Evolutionary conservation across 2,888 invertebrate species (phyloP), one percentile per base, ranked within the genome.

Genomic region (Mantis religiosa): DNA sequence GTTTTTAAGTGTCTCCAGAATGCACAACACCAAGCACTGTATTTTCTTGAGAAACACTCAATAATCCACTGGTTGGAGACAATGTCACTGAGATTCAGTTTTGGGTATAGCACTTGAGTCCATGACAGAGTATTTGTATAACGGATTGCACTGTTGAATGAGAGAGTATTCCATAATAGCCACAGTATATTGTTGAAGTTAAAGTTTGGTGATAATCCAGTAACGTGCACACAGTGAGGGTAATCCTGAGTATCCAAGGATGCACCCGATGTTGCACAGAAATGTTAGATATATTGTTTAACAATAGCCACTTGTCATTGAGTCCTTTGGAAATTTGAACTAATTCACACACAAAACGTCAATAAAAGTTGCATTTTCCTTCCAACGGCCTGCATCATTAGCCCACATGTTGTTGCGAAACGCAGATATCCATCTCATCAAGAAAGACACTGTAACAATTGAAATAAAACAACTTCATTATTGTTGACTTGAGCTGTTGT

Each of bases 381-480:
- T 71, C 54, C 54, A 71, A 71, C 54, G 54, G 54, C 54, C 25
- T 71, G 54, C 54, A 71, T 71, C 54, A 71, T 25, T 71, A 71
- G 20, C 54, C 54, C 54, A 71, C 54, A 71, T 71, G 54, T 71
- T 71, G 54, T 25, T 25, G 54, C 54, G 54, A 71, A 71, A 71
- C 54, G 54, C 54, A 71, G 54, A 20, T 87, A 87, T 14, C 87
- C 87, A 87, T 87, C 28, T 87, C 86, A 81, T 86, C 86, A 86
- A 86, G 81, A 81, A 28, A 25, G 81, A 71, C 87, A 87, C 87
- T 87, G 87, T 12, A 87, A 87, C 87, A 87, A 71, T 71, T 82
- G 82, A 82, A 82, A 82, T 81, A 28, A 82, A 82, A 71, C 54
- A 71, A 71, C 25, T 25, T 71, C 54, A 71, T 20, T 71, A 71